Evolutionary conservation across 2,113 vertebrate genomes (phyloP), one percentile per base, ranked within the genome.

Genomic region (Girardinichthys multiradiatus): DNA sequence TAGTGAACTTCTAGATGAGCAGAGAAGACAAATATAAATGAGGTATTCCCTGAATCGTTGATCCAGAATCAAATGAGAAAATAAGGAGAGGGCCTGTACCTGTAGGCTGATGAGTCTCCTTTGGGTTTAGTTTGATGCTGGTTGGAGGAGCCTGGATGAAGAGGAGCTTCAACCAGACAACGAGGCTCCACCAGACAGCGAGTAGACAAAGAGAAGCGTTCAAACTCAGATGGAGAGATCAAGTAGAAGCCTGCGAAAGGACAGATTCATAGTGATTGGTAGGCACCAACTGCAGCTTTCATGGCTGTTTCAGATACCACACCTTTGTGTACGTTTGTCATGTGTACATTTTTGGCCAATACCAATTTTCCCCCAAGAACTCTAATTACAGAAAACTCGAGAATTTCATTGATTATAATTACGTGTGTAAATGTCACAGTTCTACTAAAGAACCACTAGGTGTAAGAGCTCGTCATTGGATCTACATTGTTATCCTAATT

Each of bases 201-300:
- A 29, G 97, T 94, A 19, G 97, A 99, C 73, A 99, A 90, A 12
- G 98, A 99, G 91, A 99, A 99, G 26, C 97, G 95, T 87, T 99
- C 97, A 87, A 99, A 98, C 91, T 99, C 98, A 0, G 98, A 99
- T 0, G 97, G 98, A 0, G 98, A 99, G 83, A 99, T 98, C 85
- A 99, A 92, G 86, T 99, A 99, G 92, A 99, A 98, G 21, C 98
- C 98, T 99, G 76, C 10, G 72, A 62, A 62, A 15, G 1, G 64
- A 60, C 12, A 35, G 35, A 10, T 27, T 37, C 2, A 31, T 11
- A 33, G 29, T 57, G 17, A 54, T 4, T 45, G 17, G 1, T 17
- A 45, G 42, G 42, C 14, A 15, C 42, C 14, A 45, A 17, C 42
- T 19, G 42, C 42, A 45, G 42, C 19, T 45, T 42, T 42, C 39